Percentiles rank a stretch among this genome's conserved stretches.
Conservation (phyloP, 53 echinoderm and acorn worm species). For the Henricia sp. region DNA sequence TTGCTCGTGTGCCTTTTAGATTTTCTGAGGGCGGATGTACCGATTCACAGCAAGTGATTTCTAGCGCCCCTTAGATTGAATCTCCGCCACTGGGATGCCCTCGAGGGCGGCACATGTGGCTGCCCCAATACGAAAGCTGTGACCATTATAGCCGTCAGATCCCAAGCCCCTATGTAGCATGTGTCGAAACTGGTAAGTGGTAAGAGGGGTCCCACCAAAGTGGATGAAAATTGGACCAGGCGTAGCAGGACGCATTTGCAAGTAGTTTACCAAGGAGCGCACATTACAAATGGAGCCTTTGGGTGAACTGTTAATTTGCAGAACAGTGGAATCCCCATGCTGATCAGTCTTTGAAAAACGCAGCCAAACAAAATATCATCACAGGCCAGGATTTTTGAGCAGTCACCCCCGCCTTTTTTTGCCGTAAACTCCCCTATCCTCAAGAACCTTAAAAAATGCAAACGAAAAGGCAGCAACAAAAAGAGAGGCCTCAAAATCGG, state of each 20-base stretch:
- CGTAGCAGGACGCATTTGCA: neutral
- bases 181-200: neutral
- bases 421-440: constrained; percentile 52
- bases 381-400: neutral
- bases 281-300: neutral
- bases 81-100: neutral
- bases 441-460: constrained; percentile 38
- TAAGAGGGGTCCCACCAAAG: constrained; percentile 1
- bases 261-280: neutral
- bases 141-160: neutral
- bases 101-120: neutral
- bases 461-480: neutral
- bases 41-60: neutral
- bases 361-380: neutral
- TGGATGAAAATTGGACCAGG: constrained; percentile 40
- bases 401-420: neutral
- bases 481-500: neutral
- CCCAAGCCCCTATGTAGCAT: neutral
- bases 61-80: constrained; percentile 10
- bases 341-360: constrained; percentile 41
- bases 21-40: constrained; percentile 28
- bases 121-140: constrained; percentile 20
- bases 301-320: neutral
- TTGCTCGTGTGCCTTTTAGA: too few species aligned
- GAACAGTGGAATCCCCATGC: neutral